phyloP scores from a whole-genome alignment of 1,140 invertebrate species.

The Pollicipes pollicipes region DNA sequence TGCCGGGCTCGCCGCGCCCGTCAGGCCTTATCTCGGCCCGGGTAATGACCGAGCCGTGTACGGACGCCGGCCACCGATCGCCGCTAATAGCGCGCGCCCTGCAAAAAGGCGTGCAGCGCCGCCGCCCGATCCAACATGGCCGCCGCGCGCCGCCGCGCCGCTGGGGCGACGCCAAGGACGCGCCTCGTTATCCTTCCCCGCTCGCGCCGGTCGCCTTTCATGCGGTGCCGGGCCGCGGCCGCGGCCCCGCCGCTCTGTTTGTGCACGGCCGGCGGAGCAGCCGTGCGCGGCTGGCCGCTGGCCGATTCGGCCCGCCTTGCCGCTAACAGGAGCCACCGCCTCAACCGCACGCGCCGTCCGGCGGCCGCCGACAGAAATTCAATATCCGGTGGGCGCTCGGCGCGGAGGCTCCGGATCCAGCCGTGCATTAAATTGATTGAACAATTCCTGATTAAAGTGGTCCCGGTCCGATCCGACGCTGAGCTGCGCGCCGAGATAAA shows the following conservation, averaged over 20 bases:
- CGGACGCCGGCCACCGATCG: neutral
- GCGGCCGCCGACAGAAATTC: neutral
- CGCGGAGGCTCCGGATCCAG: neutral
- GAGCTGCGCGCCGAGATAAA: neutral
- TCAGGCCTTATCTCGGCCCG: neutral
- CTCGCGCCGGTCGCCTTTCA: too few species aligned
- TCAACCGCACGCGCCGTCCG: neutral
- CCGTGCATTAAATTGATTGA: conserved; percentile 2
- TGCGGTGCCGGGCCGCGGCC: too few species aligned
- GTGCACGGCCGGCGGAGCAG: neutral
- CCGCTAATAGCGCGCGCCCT: neutral
- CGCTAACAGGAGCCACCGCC: neutral
- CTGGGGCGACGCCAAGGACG: neutral
- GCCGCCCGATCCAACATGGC: neutral
- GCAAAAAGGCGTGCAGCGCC: neutral
- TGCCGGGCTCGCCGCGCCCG: too few species aligned
- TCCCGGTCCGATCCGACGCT: neutral
- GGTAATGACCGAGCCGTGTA: neutral
- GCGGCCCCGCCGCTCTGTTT: too few species aligned
- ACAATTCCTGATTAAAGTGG: conserved; percentile 2
- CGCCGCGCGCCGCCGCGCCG: too few species aligned
- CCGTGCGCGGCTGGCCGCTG: neutral
- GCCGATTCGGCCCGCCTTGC: neutral
- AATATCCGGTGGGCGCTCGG: neutral
- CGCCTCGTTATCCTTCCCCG: too few species aligned